These are phyloP conservation scores for Oreocharis arfaki DNA, from an alignment of 2,113 vertebrate genomes.

Conservation along the genomic window DNA sequence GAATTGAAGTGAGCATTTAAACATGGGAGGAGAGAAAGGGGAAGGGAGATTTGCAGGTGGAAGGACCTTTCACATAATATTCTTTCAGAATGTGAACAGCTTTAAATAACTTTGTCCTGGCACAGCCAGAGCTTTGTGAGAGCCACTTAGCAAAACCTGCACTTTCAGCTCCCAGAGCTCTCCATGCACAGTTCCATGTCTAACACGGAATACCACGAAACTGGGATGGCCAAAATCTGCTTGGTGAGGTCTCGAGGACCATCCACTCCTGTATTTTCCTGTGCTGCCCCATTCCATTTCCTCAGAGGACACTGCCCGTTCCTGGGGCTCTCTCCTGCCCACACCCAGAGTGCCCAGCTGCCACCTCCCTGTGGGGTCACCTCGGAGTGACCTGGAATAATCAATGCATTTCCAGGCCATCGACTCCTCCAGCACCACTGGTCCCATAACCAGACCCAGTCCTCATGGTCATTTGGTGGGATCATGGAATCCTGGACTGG, in stretches of 20 bases:
- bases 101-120: not conserved
- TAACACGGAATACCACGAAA: rapidly evolving
- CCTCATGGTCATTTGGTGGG: rapidly evolving
- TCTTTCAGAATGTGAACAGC: not conserved
- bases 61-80: not conserved
- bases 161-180: rapidly evolving
- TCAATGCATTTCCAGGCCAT: not conserved
- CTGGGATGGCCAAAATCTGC: not conserved
- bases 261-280: rapidly evolving
- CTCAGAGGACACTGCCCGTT: rapidly evolving
- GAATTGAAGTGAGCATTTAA: not conserved
- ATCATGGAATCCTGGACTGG: not conserved
- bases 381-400: rapidly evolving
- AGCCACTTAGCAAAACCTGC: not conserved
- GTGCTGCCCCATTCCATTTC: rapidly evolving
- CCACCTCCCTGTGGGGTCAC: rapidly evolving
- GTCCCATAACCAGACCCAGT: rapidly evolving
- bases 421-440: not conserved
- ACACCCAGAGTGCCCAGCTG: rapidly evolving
- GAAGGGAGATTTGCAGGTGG: not conserved
- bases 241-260: rapidly evolving
- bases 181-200: rapidly evolving
- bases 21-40: not conserved
- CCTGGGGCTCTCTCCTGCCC: not conserved
- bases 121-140: not conserved